A percentile compares a stretch with the other conserved stretches of the same genome.
phyloP scores from a whole-genome alignment of 2,797 vertebrate genomes.

The Sternotherus odoratus region DNA sequence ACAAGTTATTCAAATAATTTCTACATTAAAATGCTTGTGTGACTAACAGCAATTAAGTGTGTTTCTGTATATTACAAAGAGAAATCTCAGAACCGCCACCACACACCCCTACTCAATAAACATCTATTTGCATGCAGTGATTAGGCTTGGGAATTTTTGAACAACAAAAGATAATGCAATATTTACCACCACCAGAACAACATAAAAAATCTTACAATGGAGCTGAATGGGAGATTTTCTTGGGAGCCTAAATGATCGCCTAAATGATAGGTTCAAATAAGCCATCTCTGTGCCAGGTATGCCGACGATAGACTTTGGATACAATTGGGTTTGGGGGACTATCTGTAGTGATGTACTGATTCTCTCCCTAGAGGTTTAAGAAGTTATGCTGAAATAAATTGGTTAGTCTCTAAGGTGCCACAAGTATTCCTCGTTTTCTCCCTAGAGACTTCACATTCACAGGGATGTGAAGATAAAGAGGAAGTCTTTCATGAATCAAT shows the following conservation, averaged over 20 bases:
- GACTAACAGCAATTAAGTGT: conserved; percentile 56
- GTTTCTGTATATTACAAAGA: neutral
- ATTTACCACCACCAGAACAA: neutral
- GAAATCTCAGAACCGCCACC: conserved; percentile 63
- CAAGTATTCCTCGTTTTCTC: neutral
- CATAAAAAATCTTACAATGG: neutral
- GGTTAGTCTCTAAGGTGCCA: too few relatives aligned
- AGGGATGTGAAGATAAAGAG: neutral
- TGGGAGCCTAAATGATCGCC: conserved; percentile 8
- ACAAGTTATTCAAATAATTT: conserved; percentile 76
- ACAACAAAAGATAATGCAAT: conserved; percentile 44
- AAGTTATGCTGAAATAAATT: too few relatives aligned
- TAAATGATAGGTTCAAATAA: neutral
- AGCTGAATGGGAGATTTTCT: conserved; percentile 23
- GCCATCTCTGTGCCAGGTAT: neutral
- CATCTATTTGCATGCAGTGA: conserved; percentile 57
- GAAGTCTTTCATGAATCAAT: neutral
- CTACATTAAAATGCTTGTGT: conserved; percentile 67
- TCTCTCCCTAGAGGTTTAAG: neutral
- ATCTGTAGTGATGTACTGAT: neutral
- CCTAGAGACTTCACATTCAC: neutral
- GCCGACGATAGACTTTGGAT: neutral
- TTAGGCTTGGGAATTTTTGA: conserved; percentile 57
- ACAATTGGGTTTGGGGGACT: neutral
- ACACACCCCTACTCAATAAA: conserved; percentile 31